Percentiles rank a stretch among this genome's conserved stretches.
Evolutionary conservation across 2,113 vertebrate genomes (phyloP).

Genomic region (Poeciliopsis turrubarensis): DNA sequence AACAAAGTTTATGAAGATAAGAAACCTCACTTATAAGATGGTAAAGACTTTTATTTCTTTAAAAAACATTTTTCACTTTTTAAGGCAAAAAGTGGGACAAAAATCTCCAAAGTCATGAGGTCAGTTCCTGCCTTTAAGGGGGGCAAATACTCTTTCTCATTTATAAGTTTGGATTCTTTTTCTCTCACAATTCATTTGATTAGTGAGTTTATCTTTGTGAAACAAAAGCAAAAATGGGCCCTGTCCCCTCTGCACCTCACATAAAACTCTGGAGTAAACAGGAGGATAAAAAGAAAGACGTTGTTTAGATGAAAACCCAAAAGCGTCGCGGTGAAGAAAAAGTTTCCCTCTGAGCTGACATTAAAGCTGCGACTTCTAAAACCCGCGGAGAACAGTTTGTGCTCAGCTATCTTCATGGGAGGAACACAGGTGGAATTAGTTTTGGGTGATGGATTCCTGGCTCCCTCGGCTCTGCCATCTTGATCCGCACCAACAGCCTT

Average conservation of each 20-base stretch:
- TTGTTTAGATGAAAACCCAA: not conserved
- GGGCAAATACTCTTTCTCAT: not conserved
- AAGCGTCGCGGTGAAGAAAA: not conserved
- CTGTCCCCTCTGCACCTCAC: too few species aligned
- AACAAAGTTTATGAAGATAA: too few species aligned
- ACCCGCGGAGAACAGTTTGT: not conserved
- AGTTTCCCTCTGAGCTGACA: not conserved
- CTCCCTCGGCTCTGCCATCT: slow-evolving; percentile 35
- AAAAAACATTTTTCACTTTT: too few species aligned
- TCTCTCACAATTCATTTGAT: not conserved
- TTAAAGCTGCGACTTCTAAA: not conserved
- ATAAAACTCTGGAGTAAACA: not conserved
- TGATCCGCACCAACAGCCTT: slow-evolving; percentile 54
- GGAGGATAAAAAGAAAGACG: not conserved
- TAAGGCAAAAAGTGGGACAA: not conserved
- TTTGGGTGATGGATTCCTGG: slow-evolving; percentile 28
- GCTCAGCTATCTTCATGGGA: slow-evolving; percentile 22
- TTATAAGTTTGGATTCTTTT: not conserved
- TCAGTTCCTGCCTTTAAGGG: too few species aligned
- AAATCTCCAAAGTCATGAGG: not conserved
- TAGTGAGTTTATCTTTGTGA: not conserved
- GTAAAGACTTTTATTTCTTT: too few species aligned
- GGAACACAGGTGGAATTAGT: slow-evolving; percentile 9
- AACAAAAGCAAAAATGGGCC: not conserved
- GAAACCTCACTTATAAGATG: too few species aligned